Evolutionary conservation across 2,888 invertebrate genomes (phyloP).

Genomic region (Ectobius pallidus): DNA sequence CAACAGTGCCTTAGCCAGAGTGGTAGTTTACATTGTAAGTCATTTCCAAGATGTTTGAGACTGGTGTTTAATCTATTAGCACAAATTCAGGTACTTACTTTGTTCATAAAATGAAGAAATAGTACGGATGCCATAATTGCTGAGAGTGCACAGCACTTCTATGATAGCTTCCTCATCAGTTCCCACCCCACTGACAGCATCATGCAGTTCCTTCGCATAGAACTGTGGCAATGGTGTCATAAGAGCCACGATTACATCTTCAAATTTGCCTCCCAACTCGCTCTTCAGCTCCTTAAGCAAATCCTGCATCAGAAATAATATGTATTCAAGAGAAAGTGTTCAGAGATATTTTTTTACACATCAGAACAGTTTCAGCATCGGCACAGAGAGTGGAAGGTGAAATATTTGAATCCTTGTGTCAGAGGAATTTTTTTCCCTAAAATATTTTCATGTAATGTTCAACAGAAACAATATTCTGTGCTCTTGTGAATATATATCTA

Average conservation of each 20-base stretch:
- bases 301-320: slow-evolving; percentile 67
- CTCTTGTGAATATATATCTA: too few relatives aligned
- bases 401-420: too few relatives aligned
- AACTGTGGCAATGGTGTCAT: slow-evolving; percentile 91
- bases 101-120: slow-evolving; percentile 85
- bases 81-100: too few relatives aligned
- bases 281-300: slow-evolving; percentile 84
- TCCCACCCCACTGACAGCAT: slow-evolving; percentile 84
- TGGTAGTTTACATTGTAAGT: background rate
- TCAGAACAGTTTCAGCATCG: too few relatives aligned
- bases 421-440: too few relatives aligned
- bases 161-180: slow-evolving; percentile 91
- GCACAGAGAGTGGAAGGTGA: too few relatives aligned
- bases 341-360: too few relatives aligned
- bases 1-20: background rate
- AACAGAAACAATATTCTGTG: too few relatives aligned
- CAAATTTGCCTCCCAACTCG: slow-evolving; percentile 87
- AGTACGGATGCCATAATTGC: slow-evolving; percentile 86
- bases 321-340: too few relatives aligned
- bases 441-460: too few relatives aligned
- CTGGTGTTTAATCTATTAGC: too few relatives aligned
- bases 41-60: too few relatives aligned
- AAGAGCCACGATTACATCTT: slow-evolving; percentile 86
- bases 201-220: slow-evolving; percentile 88
- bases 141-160: slow-evolving; percentile 89